Evolutionary conservation across 1,140 invertebrate genomes (phyloP), one percentile per base, ranked within the genome.

Genomic region (Bathynomus jamesi): DNA sequence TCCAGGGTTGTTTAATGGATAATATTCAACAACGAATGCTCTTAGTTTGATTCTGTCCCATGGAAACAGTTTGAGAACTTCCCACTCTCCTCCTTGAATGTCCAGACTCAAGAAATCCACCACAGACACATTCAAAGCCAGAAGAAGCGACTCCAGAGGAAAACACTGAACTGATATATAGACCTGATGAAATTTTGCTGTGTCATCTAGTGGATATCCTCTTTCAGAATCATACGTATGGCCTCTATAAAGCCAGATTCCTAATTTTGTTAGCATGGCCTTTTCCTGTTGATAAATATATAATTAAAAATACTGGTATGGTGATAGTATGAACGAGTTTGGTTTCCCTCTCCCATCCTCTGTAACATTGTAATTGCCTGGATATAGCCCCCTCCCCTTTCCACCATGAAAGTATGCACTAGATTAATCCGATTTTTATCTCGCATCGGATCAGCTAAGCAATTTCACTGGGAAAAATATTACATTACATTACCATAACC

Each of bases 51-150:
- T 30, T 40, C 46, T 61, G 17, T 70, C 67, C 46, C 72, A 76
- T 27, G 74, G 74, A 31, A 76, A 76, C 27, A 24, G 25, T 5
- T 40, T 31, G 4, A 76, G 60, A 53, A 76, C 64, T 17, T 68
- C 64, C 66, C 61, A 32, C 31, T 76, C 74, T 2, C 62, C 71
- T n/a, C 67, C 67, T 53, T 76, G 70, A 0, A 72, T 70, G 65
- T 76, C 74, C 24, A 76, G 63, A 31, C 71, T 73, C 40, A 76
- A 76, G 64, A 76, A 70, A 64, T 76, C 63, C 13, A 73, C 67
- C 0, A 28, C 5, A 63, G 74, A 27, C 53, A 73, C 40, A 68
- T 72, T 72, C 60, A 73, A 60, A 10, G 71, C 74, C 24, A 70
- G 27, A 17, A 76, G 53, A 31, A 73, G 67, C 27, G 70, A 31